phyloP scores from a whole-genome alignment of 1,140 invertebrate species.

The Andrena cerasifolii region DNA sequence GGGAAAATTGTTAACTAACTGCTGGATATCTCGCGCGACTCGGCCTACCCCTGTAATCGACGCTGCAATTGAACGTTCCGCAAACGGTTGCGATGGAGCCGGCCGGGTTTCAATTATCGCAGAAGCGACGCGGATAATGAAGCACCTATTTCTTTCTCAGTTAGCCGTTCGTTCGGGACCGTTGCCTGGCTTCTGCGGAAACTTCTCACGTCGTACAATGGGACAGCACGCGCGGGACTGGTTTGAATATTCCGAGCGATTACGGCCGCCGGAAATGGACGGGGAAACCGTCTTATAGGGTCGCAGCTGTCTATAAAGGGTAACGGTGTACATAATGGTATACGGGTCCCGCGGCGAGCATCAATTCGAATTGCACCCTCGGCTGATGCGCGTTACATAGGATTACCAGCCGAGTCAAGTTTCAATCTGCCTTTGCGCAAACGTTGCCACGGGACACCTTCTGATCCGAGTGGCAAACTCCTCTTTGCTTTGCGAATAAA shows the following conservation, averaged over 20 bases:
- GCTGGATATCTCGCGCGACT: not conserved
- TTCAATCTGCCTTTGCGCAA: constrained; percentile 72
- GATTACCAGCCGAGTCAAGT: constrained; percentile 74
- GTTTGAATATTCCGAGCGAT: constrained; percentile 61
- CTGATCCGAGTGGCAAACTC: no score
- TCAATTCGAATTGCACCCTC: constrained; percentile 69
- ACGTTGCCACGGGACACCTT: constrained; percentile 48
- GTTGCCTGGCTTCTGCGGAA: not conserved
- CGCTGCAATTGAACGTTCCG: no score
- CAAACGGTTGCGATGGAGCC: no score
- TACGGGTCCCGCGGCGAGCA: constrained; percentile 69
- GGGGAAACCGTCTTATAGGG: constrained; percentile 37
- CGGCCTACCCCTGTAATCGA: no score
- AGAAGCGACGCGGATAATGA: no score
- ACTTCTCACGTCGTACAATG: constrained; percentile 2
- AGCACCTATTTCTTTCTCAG: not conserved
- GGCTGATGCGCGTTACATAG: constrained; percentile 59
- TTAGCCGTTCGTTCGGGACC: not conserved
- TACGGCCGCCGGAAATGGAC: constrained; percentile 57
- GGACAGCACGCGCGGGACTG: constrained; percentile 44
- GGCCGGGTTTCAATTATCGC: no score
- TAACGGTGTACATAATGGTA: constrained; percentile 42
- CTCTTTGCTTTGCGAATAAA: no score
- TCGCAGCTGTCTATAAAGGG: constrained; percentile 36
- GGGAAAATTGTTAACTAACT: constrained; percentile 29